Percentiles rank a stretch among this genome's conserved stretches.
phyloP scores from a whole-genome alignment of 2,888 invertebrate species.

The Esperia sulphurella region DNA sequence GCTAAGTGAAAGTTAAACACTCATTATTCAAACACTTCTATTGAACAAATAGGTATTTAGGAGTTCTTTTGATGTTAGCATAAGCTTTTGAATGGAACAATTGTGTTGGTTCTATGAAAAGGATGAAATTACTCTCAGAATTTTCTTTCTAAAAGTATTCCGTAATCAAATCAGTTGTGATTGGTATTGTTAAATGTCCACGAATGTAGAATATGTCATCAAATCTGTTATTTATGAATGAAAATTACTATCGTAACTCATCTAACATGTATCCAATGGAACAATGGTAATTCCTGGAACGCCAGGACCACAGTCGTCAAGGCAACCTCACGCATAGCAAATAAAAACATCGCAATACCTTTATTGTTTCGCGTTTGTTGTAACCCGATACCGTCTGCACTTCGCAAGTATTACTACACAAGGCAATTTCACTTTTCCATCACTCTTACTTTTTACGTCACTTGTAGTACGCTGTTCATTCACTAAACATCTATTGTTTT shows the following conservation, averaged over 20 bases:
- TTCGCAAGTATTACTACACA: conserved; percentile 3
- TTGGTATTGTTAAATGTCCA: no score
- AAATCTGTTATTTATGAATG: background rate
- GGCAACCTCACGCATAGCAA: conserved; percentile 9
- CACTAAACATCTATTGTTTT: conserved; percentile 20
- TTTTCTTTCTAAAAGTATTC: no score
- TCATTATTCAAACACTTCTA: no score
- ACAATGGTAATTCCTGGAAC: background rate
- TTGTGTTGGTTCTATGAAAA: no score
- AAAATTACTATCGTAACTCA: background rate
- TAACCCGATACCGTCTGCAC: conserved; percentile 17
- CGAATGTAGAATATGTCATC: background rate
- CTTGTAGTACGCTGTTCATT: conserved; percentile 41
- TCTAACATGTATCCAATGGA: background rate
- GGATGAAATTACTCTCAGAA: no score
- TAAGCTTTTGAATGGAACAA: no score
- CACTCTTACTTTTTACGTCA: conserved; percentile 51
- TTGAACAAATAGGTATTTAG: background rate
- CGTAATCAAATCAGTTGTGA: background rate
- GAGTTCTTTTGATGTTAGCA: no score
- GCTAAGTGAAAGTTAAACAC: conserved; percentile 48
- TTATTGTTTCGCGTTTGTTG: conserved; percentile 15
- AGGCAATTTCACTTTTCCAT: conserved; percentile 60
- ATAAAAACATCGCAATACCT: conserved; percentile 9
- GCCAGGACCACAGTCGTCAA: conserved; percentile 9